phyloP scores from a whole-genome alignment of 2,888 invertebrate species.

The Adelognathus sp. region DNA sequence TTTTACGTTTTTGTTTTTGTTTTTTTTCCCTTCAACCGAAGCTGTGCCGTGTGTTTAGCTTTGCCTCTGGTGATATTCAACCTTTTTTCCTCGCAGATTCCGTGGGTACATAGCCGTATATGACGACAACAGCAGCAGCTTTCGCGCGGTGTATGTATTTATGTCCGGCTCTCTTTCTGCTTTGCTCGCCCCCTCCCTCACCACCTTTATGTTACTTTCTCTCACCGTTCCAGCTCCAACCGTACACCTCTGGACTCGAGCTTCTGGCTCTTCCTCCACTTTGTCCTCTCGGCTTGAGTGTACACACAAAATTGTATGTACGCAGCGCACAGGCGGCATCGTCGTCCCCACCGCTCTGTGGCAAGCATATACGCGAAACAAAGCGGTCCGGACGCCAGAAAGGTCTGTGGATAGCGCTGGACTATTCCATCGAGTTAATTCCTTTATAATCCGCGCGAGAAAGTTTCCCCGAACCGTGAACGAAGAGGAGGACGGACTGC shows the following conservation, averaged over 20 bases:
- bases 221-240: conserved; percentile 18
- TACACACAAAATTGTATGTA: background rate
- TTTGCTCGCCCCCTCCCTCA: conserved; percentile 2
- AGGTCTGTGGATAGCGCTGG: conserved; percentile 54
- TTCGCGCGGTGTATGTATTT: conserved; percentile 14
- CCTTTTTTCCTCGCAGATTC: conserved; percentile 37
- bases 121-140: conserved; percentile 36
- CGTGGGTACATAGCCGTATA: conserved; percentile 11
- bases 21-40: conserved; percentile 29
- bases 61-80: conserved; percentile 40
- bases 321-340: background rate
- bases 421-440: conserved; percentile 72
- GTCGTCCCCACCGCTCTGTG: background rate
- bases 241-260: conserved; percentile 33
- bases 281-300: conserved; percentile 6
- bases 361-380: conserved; percentile 44
- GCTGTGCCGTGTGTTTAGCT: conserved; percentile 34
- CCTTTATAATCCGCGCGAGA: conserved; percentile 73
- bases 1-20: conserved; percentile 28
- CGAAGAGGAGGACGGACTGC: too few species aligned
- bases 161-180: conserved; percentile 27
- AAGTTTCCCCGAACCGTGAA: conserved; percentile 68
- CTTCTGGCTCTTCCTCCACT: conserved; percentile 37
- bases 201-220: conserved; percentile 32
- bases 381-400: conserved; percentile 51